These are phyloP conservation scores for Oscheius myriophilus DNA, from an alignment of 2,888 invertebrate genomes.

Conservation along the genomic window DNA sequence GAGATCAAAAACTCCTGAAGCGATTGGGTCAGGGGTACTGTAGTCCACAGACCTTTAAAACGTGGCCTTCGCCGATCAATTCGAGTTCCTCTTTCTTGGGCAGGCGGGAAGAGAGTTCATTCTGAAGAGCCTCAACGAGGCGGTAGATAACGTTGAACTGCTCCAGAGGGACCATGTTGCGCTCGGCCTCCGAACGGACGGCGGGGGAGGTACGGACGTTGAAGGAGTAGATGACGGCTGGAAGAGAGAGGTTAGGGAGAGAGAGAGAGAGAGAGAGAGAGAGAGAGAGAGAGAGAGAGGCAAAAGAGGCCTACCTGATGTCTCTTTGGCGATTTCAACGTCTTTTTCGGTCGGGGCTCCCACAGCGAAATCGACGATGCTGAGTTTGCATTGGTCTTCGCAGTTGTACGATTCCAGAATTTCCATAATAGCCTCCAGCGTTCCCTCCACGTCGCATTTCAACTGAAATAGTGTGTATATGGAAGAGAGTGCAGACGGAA, in stretches of 20 bases:
- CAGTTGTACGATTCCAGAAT: conserved; percentile 83
- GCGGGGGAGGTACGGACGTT: conserved; percentile 77
- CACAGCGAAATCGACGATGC: conserved; percentile 88
- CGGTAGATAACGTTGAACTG: conserved; percentile 90
- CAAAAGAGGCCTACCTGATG: conserved; percentile 32
- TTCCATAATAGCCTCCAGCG: conserved; percentile 92
- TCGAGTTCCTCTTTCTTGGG: conserved; percentile 83
- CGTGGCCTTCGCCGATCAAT: conserved; percentile 77
- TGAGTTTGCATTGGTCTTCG: conserved; percentile 78
- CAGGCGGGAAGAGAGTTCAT: conserved; percentile 80
- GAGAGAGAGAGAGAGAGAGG: not conserved
- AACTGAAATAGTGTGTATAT: too few relatives aligned
- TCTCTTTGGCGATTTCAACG: conserved; percentile 80
- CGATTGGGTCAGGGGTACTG: not conserved
- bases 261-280: not conserved
- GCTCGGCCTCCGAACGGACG: conserved; percentile 75
- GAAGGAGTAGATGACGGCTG: conserved; percentile 87
- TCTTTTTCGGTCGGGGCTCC: conserved; percentile 86
- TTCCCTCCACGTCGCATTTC: conserved; percentile 90
- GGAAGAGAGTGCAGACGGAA: too few relatives aligned
- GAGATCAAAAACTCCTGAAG: conserved; percentile 74
- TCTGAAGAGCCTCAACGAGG: conserved; percentile 83
- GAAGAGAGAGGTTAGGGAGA: conserved; percentile 28
- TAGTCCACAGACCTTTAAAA: conserved; percentile 50
- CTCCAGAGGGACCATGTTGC: conserved; percentile 77